Base-by-base conservation (phyloP, 2,888 invertebrate species). In the Drosophila rellima region DNA sequence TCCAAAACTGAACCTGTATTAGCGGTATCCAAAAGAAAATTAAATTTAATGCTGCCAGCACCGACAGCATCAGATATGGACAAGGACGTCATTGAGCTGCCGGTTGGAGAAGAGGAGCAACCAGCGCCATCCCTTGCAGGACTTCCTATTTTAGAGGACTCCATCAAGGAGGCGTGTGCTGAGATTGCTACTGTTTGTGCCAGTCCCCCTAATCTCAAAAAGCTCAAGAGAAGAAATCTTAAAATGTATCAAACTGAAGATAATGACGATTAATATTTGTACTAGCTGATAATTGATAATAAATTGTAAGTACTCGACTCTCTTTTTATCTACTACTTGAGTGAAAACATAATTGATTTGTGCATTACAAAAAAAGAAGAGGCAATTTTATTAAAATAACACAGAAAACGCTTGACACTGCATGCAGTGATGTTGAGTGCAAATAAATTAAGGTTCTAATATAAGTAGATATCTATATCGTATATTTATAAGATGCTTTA, bases 171-270 rank as follows among this genome's bases (percentile, higher is more conserved):
- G 17, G 2, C 11, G 1, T 13, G 40, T 3, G 47, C 40, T 11
- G 39, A 59, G 31, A 61, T 15, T 18, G n/a, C 39, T 13, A 13
- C 33, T 5, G 20, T 31, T 31, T 17, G 37, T 0, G 2, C 26
- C 5, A 75, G 50, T 71, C 59, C 26, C 7, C 26, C 51, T 6
- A 75, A 59, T 55, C 11, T 78, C 0, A 93, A 92, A 59, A 92
- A 91, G 42, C 90, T 93, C n/a, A 92, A 92, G 67, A 85, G 92
- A 35, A 78, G 92, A 45, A 93, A 93, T 71, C 90, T 92, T 65
- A 75, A 82, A 45, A 90, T 92, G 15, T 93, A 92, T 70, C 79
- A 85, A 42, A 42, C 72, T 2, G 75, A 72, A 23, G 80, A 82
- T n/a, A 77, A 84, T 17, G 85, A 83, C 1, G 81, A 82, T 50